phyloP scores from a whole-genome alignment of 2,113 vertebrate genomes.

The Toxotes jaculatrix region DNA sequence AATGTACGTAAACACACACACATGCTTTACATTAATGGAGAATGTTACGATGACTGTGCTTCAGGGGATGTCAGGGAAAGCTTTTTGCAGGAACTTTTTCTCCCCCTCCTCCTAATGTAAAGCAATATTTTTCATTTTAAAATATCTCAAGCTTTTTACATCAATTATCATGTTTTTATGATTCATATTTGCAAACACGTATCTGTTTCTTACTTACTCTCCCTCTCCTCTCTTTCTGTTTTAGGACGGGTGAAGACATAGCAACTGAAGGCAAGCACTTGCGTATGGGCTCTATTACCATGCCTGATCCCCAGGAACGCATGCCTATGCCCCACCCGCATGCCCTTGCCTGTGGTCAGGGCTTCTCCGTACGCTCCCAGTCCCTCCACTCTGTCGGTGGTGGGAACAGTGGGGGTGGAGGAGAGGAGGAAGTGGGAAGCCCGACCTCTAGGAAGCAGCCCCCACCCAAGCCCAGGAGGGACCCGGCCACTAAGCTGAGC shows the following conservation, averaged over 20 bases:
- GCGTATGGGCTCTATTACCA: conserved; percentile 96
- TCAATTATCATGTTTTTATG: neutral
- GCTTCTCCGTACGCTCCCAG: conserved; percentile 95
- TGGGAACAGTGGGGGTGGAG: conserved; percentile 83
- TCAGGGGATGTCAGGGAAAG: neutral
- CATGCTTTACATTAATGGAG: neutral
- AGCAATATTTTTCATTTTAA: neutral
- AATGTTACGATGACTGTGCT: neutral
- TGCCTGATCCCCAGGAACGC: conserved; percentile 94
- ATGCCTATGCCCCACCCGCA: conserved; percentile 83
- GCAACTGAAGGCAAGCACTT: conserved; percentile 93
- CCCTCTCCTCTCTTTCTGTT: conserved; percentile 37
- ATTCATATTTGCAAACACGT: neutral
- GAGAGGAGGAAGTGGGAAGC: conserved; percentile 91
- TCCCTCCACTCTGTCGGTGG: conserved; percentile 97
- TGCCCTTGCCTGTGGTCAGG: conserved; percentile 89
- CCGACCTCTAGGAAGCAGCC: conserved; percentile 94
- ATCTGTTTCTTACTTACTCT: neutral
- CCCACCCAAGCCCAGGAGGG: conserved; percentile 95
- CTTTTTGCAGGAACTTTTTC: neutral
- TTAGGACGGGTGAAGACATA: conserved; percentile 93
- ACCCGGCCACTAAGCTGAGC: conserved; percentile 98
- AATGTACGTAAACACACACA: neutral
- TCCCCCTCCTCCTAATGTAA: neutral
- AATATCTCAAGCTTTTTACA: neutral